Evolutionary conservation across 92 coral and sea anemone genomes (phyloP).

Genomic region (Galaxea fascicularis): DNA sequence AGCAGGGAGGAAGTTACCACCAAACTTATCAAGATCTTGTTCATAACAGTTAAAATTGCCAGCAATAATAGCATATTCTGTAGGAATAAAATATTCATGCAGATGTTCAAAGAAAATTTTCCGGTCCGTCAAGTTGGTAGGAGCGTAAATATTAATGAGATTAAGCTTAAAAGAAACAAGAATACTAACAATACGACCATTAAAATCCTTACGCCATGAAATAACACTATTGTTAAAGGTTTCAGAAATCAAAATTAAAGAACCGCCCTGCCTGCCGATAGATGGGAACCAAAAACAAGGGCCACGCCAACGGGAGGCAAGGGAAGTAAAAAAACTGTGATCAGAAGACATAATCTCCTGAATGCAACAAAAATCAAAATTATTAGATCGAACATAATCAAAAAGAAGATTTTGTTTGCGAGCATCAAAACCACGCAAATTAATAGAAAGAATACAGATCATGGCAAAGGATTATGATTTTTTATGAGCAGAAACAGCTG

Average conservation of each 20-base stretch:
- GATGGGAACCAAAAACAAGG: conserved; percentile 34
- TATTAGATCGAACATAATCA: too few relatives aligned
- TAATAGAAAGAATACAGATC: too few relatives aligned
- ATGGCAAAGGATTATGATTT: too few relatives aligned
- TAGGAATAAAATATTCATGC: neutral
- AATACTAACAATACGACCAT: conserved; percentile 10
- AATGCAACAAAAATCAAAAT: too few relatives aligned
- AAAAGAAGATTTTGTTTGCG: too few relatives aligned
- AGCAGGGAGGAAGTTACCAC: neutral
- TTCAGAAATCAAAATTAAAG: neutral
- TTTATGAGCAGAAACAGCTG: too few relatives aligned
- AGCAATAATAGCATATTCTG: neutral
- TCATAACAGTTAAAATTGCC: conserved; percentile 46
- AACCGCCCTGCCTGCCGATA: conserved; percentile 13
- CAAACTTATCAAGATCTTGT: neutral
- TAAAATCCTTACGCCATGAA: neutral
- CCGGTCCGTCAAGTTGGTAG: conserved; percentile 34
- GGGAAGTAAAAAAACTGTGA: too few relatives aligned
- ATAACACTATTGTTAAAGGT: neutral
- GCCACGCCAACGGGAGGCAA: too few relatives aligned
- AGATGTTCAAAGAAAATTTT: conserved; percentile 5
- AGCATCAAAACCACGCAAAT: too few relatives aligned
- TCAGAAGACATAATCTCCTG: too few relatives aligned
- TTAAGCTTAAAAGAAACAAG: neutral
- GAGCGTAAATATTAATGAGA: conserved; percentile 27